Evolutionary conservation across 2,113 vertebrate species (phyloP), one percentile per base, ranked within the genome.

Genomic region (Monopterus albus): DNA sequence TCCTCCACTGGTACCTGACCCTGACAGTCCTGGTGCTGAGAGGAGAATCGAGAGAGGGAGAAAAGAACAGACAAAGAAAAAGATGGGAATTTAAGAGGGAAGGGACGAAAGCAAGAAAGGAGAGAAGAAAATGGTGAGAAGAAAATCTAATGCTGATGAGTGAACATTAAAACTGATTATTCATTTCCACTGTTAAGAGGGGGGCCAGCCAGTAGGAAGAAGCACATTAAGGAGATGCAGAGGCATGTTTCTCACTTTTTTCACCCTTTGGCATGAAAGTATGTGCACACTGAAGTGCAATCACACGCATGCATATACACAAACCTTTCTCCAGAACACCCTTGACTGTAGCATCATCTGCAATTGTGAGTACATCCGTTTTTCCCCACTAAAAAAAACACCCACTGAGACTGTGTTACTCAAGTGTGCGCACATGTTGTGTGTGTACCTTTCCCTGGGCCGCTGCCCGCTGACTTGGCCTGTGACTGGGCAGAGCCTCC

Each of bases 381-480:
- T 68, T 66, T 57, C 31, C 68, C 72, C 52, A 73, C 28, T n/a
- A 52, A 46, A 55, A 67, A 31, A 57, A 55, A 55, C 1, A 7
- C 49, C 68, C 62, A 26, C 76, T 56, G 49, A 78, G 80, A 75
- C 59, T 51, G 39, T 74, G 55, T 58, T 69, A 42, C 71, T 23
- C 51, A 21, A 61, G 60, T 45, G 74, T 72, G 79, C 53, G 60
- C 49, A 40, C 55, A 72, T 81, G 72, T 73, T 31, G 69, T 72
- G 74, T 50, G 23, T 81, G 80, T 95, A 98, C 98, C 98, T 98
- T 99, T 99, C 87, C 95, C 96, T 81, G 95, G 93, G 88, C 94
- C 97, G 87, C 95, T 90, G 82, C 93, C 94, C 75, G 95, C 87
- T 81, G 95, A 89, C 91, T 98, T 98, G 94, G 90, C 95, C 92